Evolutionary conservation across 2,113 vertebrate species (phyloP).

Genomic region (Odocoileus hemionus): DNA sequence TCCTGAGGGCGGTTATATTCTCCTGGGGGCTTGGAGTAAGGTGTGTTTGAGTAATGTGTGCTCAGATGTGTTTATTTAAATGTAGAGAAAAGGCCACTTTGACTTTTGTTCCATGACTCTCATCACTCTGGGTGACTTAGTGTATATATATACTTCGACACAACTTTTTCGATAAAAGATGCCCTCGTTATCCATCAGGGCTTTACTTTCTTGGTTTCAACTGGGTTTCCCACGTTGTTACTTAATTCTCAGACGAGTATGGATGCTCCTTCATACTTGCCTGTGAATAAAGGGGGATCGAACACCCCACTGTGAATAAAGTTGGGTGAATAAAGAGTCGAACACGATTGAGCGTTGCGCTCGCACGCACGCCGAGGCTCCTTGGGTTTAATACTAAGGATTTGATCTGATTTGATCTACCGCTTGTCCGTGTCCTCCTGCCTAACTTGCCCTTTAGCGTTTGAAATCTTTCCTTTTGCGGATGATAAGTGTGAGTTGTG

Average conservation of each 20-base stretch:
- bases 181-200: neutral
- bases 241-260: neutral
- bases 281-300: neutral
- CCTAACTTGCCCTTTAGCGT: neutral
- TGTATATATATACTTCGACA: neutral
- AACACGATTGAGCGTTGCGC: neutral
- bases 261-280: neutral
- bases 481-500: neutral
- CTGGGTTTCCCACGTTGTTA: neutral
- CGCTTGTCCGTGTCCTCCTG: neutral
- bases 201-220: neutral
- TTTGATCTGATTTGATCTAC: neutral
- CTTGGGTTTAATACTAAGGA: neutral
- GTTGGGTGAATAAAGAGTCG: neutral
- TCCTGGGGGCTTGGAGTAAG: neutral
- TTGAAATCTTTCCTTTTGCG: neutral
- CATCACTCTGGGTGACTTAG: neutral
- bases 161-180: neutral
- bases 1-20: neutral
- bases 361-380: neutral
- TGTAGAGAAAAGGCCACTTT: neutral
- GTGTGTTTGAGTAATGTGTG: neutral
- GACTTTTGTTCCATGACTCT: neutral
- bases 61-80: no score
- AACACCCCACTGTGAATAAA: neutral